A percentile compares a stretch with the other conserved stretches of the same genome.
Evolutionary conservation across 2,113 vertebrate species (phyloP).

Genomic region (Sinocyclocheilus anshuiensis): DNA sequence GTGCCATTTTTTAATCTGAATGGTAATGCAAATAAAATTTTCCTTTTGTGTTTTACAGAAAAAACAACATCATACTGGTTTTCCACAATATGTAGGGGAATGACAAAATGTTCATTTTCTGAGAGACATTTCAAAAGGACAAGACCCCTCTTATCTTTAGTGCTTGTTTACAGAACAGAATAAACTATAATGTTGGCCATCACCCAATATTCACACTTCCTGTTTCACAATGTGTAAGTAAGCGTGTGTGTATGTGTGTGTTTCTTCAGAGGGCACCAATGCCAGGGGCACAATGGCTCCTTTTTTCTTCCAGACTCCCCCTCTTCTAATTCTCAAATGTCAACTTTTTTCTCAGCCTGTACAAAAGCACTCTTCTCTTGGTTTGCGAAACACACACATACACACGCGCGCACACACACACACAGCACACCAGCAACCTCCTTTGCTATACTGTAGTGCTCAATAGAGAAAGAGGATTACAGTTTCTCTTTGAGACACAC

Average conservation of each 20-base stretch:
- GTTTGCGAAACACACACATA: slow-evolving; percentile 7
- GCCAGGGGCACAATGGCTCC: slow-evolving; percentile 25
- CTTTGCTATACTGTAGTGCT: not conserved
- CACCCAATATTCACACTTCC: not conserved
- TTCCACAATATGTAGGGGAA: not conserved
- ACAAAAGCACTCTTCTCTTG: slow-evolving; percentile 41
- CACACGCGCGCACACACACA: no score
- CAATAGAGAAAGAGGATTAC: not conserved
- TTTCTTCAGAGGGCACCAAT: slow-evolving; percentile 12
- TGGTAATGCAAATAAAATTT: not conserved
- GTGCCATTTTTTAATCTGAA: not conserved
- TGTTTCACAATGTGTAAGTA: not conserved
- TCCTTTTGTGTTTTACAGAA: not conserved
- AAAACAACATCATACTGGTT: not conserved
- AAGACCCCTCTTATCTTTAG: not conserved
- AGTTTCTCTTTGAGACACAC: not conserved
- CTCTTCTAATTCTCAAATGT: slow-evolving; percentile 54
- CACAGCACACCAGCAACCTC: not conserved
- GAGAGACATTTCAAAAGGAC: not conserved
- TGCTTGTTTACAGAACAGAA: not conserved
- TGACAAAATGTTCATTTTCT: not conserved
- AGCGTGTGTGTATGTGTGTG: slow-evolving; percentile 10
- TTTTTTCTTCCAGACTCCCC: slow-evolving; percentile 45
- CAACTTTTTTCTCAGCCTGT: slow-evolving; percentile 33
- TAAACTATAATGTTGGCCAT: not conserved